Base-by-base conservation (phyloP, 2,113 vertebrate species). In the Camelus bactrianus region DNA sequence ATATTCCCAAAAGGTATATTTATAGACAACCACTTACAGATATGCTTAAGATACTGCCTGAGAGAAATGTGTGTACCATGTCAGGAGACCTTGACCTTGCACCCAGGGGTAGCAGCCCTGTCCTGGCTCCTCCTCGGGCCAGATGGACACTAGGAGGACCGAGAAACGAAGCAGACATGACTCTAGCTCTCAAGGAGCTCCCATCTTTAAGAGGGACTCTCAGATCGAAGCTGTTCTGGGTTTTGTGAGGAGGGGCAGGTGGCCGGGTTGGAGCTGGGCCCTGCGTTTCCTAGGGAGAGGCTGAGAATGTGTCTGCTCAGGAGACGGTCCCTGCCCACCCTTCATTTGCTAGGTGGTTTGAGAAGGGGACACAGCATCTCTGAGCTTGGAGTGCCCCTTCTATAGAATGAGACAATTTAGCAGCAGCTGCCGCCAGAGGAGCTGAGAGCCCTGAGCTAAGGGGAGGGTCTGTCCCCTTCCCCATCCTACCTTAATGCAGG, bases 401-500 rank as follows among this genome's bases (percentile, higher is more conserved):
- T 46, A 22, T 35, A 30, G 32, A 75, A 24, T 20, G 54, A 48
- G 83, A 56, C 9, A n/a, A 6, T 32, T 81, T 15, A 38, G 38
- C 20, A 48, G 60, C 52, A 26, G 17, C 48, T 30, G 48, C 28
- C 2, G 2, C 32, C 38, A 50, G 62, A 52, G 24, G 52, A 24
- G 26, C 26, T 6, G 16, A 72, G 65, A 50, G n/a, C 46, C 15
- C 48, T 15, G 38, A 12, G 9, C 32, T 0, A 2, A 38, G 62
- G 24, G 35, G 22, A 38, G 20, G 12, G 8, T 1, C 1, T 1
- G 4, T 52, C 42, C 10, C 7, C 16, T 6, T 17, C 16, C 46
- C 54, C 0, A 16, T 6, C 9, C 8, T 30, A 75, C 38, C 56
- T 20, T 1, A 22, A 2, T 0, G 4, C 13, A 35, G 32, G 11